phyloP scores from a whole-genome alignment of 2,797 vertebrate species.

The Sciurus carolinensis region DNA sequence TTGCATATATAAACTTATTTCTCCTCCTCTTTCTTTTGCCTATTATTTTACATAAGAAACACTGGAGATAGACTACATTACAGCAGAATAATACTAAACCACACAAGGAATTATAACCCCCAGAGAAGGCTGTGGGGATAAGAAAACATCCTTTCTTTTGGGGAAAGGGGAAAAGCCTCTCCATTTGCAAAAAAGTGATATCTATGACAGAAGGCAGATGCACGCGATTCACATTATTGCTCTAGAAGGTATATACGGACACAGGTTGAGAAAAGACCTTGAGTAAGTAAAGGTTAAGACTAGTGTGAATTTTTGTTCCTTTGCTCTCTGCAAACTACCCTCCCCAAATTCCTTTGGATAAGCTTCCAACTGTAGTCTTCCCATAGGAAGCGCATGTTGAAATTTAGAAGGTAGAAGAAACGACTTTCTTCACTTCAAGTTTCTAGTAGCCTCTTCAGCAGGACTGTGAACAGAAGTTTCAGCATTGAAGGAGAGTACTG shows the following conservation, averaged over 20 bases:
- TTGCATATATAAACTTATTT: slow-evolving; percentile 1
- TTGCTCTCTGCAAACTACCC: too few species aligned
- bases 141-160: not conserved
- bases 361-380: not conserved
- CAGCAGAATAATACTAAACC: not conserved
- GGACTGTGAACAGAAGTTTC: not conserved
- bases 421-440: not conserved
- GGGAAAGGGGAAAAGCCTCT: not conserved
- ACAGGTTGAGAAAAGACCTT: not conserved
- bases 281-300: not conserved
- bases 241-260: not conserved
- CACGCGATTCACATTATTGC: too few species aligned
- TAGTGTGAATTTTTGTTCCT: not conserved
- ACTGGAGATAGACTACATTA: not conserved
- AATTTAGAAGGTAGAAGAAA: not conserved
- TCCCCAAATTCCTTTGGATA: not conserved
- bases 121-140: not conserved
- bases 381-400: not conserved
- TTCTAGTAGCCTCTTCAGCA: not conserved
- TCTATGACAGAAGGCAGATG: not conserved
- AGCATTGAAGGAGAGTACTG: not conserved
- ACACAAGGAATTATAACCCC: not conserved
- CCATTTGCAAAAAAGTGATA: not conserved
- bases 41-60: not conserved
- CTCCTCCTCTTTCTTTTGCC: not conserved